Base-by-base conservation (phyloP, 2,113 vertebrate species). In the Chaetops frenatus region DNA sequence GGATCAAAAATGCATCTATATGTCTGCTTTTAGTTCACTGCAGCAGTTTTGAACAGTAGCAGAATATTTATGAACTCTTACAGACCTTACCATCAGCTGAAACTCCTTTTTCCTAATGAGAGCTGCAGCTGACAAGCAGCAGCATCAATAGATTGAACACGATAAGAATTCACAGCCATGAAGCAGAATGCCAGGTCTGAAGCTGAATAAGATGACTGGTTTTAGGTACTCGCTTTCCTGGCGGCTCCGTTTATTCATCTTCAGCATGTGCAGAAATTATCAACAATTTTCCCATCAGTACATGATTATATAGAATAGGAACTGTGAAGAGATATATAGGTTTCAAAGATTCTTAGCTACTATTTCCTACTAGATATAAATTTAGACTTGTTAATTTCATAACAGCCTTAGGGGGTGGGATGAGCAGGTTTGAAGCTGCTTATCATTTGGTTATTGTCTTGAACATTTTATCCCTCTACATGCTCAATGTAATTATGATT, bases 101-200 rank as follows among this genome's bases (percentile, higher is more conserved):
- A 92, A 76, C 71, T 79, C 58, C 90, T 51, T 89, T 91, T 91
- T 90, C 86, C 78, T 90, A 29, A 61, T 92, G 82, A 94, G 79
- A 97, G 76, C 94, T 47, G 90, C 81, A 88, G 58, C 88, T 97
- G 97, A 95, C 94, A 97, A 94, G 89, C 50, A 95, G 72, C 66
- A 93, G 6, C 91, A 83, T 91, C 92, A 93, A 79, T 90, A 95
- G 69, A 86, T 92, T 92, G 80, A 77, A 65, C 79, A 92, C 73
- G 91, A 74, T 95, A 92, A 91, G 84, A 81, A 91, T 97, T 95
- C 87, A 61, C 78, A 91, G 91, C 50, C 57, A 62, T 72, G 85
- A 96, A 95, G 74, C 42, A 93, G 42, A 67, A 62, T 93, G 50
- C 27, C 36, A 83, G 77, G 64, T 84, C 73, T 91, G 89, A 79